Evolutionary conservation across 2,888 invertebrate genomes (phyloP).

Genomic region (Aleiodes alternator): DNA sequence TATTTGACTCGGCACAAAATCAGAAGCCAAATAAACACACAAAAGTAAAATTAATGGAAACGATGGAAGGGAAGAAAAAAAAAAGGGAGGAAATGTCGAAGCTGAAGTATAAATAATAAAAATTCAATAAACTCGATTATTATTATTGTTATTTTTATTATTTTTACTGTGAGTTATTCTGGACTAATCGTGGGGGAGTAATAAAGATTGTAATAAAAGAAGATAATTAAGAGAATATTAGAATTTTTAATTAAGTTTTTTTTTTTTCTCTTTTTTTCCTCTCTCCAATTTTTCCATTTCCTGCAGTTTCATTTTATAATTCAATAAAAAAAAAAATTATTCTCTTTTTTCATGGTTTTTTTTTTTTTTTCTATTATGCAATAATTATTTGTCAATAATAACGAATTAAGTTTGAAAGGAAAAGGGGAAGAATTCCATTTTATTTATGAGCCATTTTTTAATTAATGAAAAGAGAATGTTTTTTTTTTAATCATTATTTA

Average conservation of each 20-base stretch:
- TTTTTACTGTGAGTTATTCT: not conserved
- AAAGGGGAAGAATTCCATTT: too few species aligned
- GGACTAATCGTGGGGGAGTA: not conserved
- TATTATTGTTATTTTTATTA: not conserved
- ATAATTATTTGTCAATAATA: too few species aligned
- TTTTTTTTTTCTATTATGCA: not conserved
- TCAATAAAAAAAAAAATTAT: not conserved
- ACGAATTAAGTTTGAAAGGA: too few species aligned
- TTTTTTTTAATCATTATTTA: too few species aligned
- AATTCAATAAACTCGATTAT: not conserved
- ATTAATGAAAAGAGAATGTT: too few species aligned
- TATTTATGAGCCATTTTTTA: too few species aligned
- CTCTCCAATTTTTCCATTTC: not conserved
- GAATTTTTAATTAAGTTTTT: slow-evolving; percentile 27
- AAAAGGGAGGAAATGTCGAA: slow-evolving; percentile 1
- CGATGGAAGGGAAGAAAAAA: not conserved
- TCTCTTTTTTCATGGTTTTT: too few species aligned
- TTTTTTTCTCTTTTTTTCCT: too few species aligned
- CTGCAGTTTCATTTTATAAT: not conserved
- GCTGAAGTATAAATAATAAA: not conserved
- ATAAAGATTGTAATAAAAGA: slow-evolving; percentile 8
- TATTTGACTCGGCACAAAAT: slow-evolving; percentile 25
- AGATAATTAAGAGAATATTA: slow-evolving; percentile 11
- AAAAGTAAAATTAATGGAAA: not conserved
- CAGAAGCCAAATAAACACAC: slow-evolving; percentile 1